Percentiles rank a stretch among this genome's conserved stretches.
Evolutionary conservation across 2,797 vertebrate genomes (phyloP).

Genomic region (Danio aesculapii): DNA sequence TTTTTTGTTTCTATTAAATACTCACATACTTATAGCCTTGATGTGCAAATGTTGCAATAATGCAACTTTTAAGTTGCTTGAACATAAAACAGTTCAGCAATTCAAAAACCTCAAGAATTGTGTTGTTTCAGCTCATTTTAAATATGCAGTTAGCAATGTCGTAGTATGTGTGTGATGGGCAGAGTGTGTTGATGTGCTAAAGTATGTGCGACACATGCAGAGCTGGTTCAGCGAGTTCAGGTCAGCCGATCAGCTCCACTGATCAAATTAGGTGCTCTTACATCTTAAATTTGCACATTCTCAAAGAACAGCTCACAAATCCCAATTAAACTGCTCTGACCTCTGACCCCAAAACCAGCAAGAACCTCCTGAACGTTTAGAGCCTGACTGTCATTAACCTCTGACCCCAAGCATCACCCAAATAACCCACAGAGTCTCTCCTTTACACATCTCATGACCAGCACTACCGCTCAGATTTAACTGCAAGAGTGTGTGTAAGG

Average conservation of each 20-base stretch:
- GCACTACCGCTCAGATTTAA: conserved; percentile 20
- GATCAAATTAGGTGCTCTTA: conserved; percentile 35
- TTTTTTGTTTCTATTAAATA: too few relatives aligned
- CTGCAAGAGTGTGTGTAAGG: neutral
- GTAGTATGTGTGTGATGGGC: neutral
- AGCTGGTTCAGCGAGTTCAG: neutral
- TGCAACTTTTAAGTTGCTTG: too few relatives aligned
- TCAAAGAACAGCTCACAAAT: conserved; percentile 19
- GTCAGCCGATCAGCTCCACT: conserved; percentile 6
- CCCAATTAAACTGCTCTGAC: conserved; percentile 47
- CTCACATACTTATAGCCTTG: too few relatives aligned
- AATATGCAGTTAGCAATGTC: neutral
- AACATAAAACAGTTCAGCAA: too few relatives aligned
- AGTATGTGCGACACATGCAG: too few relatives aligned
- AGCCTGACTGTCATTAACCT: conserved; percentile 68
- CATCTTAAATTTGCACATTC: conserved; percentile 36
- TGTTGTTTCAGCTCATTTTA: too few relatives aligned
- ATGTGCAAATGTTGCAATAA: too few relatives aligned
- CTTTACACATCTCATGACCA: conserved; percentile 40
- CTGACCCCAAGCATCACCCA: conserved; percentile 64
- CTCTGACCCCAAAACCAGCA: conserved; percentile 38
- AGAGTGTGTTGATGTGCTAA: too few relatives aligned
- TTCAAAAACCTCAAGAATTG: too few relatives aligned
- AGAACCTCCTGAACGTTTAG: conserved; percentile 61
- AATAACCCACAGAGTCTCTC: conserved; percentile 50